Conservation (phyloP, 1,140 invertebrate species). For the Tetranychus cinnabarinus region DNA sequence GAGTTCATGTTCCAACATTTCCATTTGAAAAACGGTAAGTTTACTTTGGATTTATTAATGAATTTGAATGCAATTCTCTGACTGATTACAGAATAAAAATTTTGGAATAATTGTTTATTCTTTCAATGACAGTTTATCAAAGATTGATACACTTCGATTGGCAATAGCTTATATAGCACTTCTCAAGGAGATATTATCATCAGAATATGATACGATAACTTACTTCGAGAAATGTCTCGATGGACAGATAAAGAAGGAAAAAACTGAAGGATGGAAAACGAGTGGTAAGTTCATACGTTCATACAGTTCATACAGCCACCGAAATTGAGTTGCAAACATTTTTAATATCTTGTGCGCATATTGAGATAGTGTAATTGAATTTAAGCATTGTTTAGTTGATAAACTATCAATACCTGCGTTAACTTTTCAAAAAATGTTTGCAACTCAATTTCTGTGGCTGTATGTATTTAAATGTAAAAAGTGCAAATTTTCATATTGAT, state of each 20-base stretch:
- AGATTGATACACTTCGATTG: slow-evolving; percentile 11
- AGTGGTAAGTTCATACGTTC: slow-evolving; percentile 41
- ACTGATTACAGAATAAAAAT: not conserved
- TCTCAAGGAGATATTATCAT: slow-evolving; percentile 63
- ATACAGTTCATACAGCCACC: not conserved
- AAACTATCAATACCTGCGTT: no score
- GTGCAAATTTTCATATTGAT: not conserved
- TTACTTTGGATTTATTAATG: no score
- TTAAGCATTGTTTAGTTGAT: no score
- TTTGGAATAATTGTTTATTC: not conserved
- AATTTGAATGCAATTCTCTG: not conserved
- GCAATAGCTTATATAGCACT: slow-evolving; percentile 31
- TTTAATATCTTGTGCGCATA: no score
- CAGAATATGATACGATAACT: slow-evolving; percentile 60
- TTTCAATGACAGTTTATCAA: slow-evolving; percentile 6
- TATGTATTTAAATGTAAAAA: not conserved
- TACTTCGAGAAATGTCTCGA: slow-evolving; percentile 76
- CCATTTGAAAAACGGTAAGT: slow-evolving; percentile 71
- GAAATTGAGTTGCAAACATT: not conserved
- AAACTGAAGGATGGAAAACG: slow-evolving; percentile 77
- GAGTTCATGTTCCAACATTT: slow-evolving; percentile 88
- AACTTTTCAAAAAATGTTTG: no score
- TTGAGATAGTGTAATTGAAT: no score
- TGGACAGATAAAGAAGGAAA: slow-evolving; percentile 53
- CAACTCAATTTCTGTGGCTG: no score